Conservation (phyloP, 2,797 vertebrate species). For the Aphelocoma californica region DNA sequence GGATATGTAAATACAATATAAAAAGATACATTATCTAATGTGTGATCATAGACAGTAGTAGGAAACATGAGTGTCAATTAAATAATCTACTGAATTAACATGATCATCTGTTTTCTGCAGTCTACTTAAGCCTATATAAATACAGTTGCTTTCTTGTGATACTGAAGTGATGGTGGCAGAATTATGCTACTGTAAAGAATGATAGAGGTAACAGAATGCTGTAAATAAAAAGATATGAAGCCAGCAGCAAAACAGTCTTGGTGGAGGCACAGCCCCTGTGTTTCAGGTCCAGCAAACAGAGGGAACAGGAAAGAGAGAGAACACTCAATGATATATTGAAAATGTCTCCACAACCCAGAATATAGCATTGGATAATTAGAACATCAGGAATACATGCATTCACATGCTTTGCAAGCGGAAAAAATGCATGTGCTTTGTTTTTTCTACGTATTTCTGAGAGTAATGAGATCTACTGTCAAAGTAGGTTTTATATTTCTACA, state of each 20-base stretch:
- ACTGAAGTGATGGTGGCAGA: neutral
- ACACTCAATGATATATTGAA: neutral
- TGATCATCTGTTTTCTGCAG: neutral
- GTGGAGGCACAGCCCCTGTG: neutral
- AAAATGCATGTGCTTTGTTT: neutral
- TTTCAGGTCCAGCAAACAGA: neutral
- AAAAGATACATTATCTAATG: neutral
- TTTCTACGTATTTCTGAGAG: neutral
- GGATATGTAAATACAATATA: neutral
- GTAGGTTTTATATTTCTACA: neutral
- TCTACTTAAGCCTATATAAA: neutral
- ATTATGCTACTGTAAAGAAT: neutral
- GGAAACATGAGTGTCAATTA: neutral
- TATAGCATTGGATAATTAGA: neutral
- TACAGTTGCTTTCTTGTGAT: neutral
- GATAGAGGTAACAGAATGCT: neutral
- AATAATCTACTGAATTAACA: neutral
- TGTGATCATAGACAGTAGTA: neutral
- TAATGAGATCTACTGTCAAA: neutral
- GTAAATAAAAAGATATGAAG: neutral
- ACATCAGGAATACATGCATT: neutral
- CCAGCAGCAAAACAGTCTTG: neutral
- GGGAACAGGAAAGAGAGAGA: neutral
- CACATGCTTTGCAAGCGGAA: neutral
- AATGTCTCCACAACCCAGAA: neutral